phyloP scores from a whole-genome alignment of 2,888 invertebrate species.

The Plagiodera versicolora region DNA sequence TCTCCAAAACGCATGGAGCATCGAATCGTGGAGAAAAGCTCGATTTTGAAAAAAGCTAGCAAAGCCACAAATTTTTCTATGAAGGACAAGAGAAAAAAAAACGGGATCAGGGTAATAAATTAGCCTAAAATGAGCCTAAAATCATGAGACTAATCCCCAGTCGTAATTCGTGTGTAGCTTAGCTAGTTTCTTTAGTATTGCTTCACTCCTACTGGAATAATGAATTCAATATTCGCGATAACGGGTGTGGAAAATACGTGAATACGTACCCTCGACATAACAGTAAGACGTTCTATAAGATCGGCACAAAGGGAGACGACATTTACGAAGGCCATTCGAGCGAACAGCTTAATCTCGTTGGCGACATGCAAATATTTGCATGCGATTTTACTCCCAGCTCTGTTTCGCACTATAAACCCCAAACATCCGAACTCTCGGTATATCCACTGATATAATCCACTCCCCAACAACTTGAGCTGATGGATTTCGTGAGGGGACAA shows the following conservation, averaged over 20 bases:
- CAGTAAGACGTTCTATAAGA: not conserved
- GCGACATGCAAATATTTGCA: conserved; percentile 31
- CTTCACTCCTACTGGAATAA: no score
- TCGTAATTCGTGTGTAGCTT: no score
- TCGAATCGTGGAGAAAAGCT: no score
- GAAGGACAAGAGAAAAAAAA: no score
- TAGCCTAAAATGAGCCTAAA: no score
- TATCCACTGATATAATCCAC: not conserved
- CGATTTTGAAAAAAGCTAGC: no score
- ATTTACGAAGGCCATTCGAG: not conserved
- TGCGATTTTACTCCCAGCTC: conserved; percentile 16
- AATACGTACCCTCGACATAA: not conserved
- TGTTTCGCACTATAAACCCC: not conserved
- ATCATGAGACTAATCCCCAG: no score
- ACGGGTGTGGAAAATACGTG: not conserved
- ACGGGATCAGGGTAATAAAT: no score
- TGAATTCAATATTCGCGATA: not conserved
- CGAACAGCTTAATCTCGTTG: conserved; percentile 7
- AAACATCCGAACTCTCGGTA: not conserved
- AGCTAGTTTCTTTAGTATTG: no score
- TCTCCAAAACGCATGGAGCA: no score
- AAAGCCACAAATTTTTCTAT: no score
- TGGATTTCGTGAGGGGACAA: not conserved
- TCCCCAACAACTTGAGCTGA: not conserved
- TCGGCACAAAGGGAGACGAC: not conserved